Percentiles rank a stretch among this genome's conserved stretches.
These are phyloP conservation scores for Sturnus vulgaris DNA, from an alignment of 2,113 vertebrate genomes.

Conservation along the genomic window DNA sequence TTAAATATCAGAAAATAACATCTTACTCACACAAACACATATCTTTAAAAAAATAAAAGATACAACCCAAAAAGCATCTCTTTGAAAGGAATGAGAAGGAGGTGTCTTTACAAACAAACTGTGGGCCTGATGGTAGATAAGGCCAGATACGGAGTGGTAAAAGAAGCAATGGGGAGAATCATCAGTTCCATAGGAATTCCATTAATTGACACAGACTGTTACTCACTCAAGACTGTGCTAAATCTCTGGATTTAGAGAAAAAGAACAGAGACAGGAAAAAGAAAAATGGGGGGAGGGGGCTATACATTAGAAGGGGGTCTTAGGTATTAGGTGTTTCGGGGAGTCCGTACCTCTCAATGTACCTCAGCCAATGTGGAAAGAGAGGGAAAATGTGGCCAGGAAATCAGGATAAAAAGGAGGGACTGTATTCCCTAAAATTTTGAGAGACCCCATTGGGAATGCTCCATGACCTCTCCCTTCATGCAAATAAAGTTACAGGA, in stretches of 20 bases:
- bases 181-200: background rate
- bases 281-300: rapidly evolving
- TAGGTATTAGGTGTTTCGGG: background rate
- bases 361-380: background rate
- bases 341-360: background rate
- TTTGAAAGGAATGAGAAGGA: background rate
- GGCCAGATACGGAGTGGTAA: background rate
- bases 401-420: background rate
- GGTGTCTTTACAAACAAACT: background rate
- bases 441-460: background rate
- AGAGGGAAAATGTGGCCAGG: background rate
- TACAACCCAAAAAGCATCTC: background rate
- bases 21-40: background rate
- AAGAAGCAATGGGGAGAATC: background rate
- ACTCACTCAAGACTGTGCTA: background rate
- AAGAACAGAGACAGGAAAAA: background rate
- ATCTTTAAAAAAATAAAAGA: background rate
- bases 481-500: background rate
- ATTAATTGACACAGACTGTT: background rate
- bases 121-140: background rate
- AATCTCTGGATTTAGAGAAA: background rate
- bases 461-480: background rate
- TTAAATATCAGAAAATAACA: background rate
- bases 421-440: background rate
- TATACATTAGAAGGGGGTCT: background rate